Evolutionary conservation across 2,113 vertebrate species (phyloP).

Genomic region (Ptyas mucosa): DNA sequence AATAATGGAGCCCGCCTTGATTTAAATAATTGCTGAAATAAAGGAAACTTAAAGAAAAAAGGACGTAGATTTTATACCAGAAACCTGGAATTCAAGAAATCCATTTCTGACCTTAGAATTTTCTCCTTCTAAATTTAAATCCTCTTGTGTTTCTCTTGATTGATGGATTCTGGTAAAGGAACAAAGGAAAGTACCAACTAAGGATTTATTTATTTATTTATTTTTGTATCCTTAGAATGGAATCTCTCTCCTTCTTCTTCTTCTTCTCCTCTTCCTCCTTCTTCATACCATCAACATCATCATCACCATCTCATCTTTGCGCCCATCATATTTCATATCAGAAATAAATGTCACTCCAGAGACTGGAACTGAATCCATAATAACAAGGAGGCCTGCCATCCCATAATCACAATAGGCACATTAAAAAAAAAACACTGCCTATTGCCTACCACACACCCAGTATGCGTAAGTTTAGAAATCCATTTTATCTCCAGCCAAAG

Average conservation of each 20-base stretch:
- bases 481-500: background rate
- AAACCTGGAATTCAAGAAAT: background rate
- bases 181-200: background rate
- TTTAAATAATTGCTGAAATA: background rate
- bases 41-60: background rate
- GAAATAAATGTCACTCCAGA: background rate
- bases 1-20: background rate
- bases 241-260: background rate
- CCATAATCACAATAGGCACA: background rate
- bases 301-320: background rate
- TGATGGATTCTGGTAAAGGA: background rate
- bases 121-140: background rate
- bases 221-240: background rate
- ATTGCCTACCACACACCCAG: background rate
- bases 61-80: background rate
- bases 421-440: background rate
- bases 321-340: background rate
- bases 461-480: background rate
- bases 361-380: background rate
- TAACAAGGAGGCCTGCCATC: background rate
- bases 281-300: background rate
- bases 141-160: background rate
- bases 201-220: no score
- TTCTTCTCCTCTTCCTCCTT: background rate
- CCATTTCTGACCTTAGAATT: background rate